Evolutionary conservation across 2,888 invertebrate genomes (phyloP).

Genomic region (Trissolcus brochymenae): DNA sequence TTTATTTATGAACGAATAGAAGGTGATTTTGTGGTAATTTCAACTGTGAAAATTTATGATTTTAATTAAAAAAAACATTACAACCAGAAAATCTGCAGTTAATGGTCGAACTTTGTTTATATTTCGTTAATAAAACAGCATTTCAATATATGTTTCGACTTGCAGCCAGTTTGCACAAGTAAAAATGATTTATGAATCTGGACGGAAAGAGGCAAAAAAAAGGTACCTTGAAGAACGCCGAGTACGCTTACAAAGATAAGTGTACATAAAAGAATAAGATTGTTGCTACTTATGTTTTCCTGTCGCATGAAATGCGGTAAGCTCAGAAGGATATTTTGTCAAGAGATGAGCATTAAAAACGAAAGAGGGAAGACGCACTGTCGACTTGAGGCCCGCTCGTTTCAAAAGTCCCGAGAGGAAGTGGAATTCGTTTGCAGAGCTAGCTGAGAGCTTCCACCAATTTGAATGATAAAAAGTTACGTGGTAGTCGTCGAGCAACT

Average conservation of each 20-base stretch:
- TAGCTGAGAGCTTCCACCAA: constrained; percentile 45
- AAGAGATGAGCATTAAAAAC: constrained; percentile 33
- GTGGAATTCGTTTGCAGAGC: constrained; percentile 19
- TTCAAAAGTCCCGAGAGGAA: constrained; percentile 34
- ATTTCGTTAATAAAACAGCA: too few relatives aligned
- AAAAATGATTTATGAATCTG: too few relatives aligned
- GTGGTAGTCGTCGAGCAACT: background rate
- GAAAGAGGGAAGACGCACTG: constrained; percentile 38
- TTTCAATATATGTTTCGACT: too few relatives aligned
- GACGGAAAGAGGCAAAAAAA: too few relatives aligned
- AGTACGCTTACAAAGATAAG: too few relatives aligned
- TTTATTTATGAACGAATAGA: background rate
- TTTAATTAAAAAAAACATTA: too few relatives aligned
- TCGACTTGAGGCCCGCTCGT: constrained; percentile 37
- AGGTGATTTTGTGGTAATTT: too few relatives aligned
- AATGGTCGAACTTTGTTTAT: too few relatives aligned
- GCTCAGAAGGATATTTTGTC: constrained; percentile 17
- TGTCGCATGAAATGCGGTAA: constrained; percentile 5
- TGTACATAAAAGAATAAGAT: constrained; percentile 10
- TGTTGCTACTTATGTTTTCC: constrained; percentile 8
- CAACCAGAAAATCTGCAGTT: too few relatives aligned
- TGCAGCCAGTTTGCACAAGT: too few relatives aligned
- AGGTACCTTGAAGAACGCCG: too few relatives aligned
- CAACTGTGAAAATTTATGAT: too few relatives aligned
- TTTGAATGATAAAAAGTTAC: constrained; percentile 41